phyloP scores from a whole-genome alignment of 2,797 vertebrate species.

The Distichodus sexfasciatus region DNA sequence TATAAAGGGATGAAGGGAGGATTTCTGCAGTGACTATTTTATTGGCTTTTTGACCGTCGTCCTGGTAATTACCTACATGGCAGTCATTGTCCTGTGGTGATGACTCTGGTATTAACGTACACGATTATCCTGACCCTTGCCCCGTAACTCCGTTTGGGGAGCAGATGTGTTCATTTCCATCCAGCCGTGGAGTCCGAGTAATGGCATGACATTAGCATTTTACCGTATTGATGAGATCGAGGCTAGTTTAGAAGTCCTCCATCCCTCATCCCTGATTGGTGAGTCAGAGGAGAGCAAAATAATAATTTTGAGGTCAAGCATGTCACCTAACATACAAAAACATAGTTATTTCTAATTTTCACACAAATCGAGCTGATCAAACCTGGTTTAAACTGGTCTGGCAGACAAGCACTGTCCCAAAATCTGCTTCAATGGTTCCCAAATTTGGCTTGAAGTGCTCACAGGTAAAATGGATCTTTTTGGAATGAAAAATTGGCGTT shows the following conservation, averaged over 20 bases:
- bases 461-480: no score
- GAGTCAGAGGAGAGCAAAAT: constrained; percentile 1
- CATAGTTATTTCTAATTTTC: neutral
- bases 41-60: constrained; percentile 15
- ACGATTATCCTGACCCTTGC: neutral
- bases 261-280: neutral
- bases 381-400: no score
- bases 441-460: no score
- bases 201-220: constrained; percentile 2
- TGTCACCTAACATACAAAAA: neutral
- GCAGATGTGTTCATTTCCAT: constrained; percentile 8
- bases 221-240: neutral
- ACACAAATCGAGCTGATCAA: no score
- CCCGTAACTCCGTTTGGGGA: neutral
- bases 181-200: neutral
- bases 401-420: no score
- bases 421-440: no score
- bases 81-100: constrained; percentile 10
- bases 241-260: constrained; percentile 1
- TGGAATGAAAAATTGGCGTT: no score
- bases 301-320: constrained; percentile 4
- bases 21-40: constrained; percentile 17
- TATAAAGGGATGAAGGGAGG: constrained; percentile 18
- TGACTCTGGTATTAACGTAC: neutral
- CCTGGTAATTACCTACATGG: neutral